A percentile compares a stretch with the other conserved stretches of the same genome.
phyloP scores from a whole-genome alignment of 2,113 vertebrate genomes.

The Paramisgurnus dabryanus region DNA sequence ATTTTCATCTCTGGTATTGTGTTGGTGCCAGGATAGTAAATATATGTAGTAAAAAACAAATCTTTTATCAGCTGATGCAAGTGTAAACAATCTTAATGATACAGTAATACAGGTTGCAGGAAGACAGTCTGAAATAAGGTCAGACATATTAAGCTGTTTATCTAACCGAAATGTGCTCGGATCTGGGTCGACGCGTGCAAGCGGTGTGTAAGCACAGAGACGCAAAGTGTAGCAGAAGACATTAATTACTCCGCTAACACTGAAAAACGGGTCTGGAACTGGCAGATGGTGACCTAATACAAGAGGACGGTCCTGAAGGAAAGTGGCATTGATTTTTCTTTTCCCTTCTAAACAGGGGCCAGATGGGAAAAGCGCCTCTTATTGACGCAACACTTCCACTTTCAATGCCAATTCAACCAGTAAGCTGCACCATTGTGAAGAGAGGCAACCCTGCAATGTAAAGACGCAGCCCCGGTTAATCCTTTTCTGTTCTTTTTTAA shows the following conservation, averaged over 20 bases:
- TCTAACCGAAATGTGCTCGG: slow-evolving; percentile 6
- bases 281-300: slow-evolving; percentile 56
- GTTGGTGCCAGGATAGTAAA: no score
- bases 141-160: slow-evolving; percentile 12
- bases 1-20: no score
- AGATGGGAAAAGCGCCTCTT: slow-evolving; percentile 54
- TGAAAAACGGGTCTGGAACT: slow-evolving; percentile 11
- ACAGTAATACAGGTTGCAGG: background rate
- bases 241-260: slow-evolving; percentile 36
- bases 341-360: slow-evolving; percentile 35
- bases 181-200: slow-evolving; percentile 1
- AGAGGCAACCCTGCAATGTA: slow-evolving; percentile 15
- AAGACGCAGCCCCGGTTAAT: background rate
- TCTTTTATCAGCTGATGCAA: no score
- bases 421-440: slow-evolving; percentile 16
- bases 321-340: slow-evolving; percentile 49
- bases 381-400: slow-evolving; percentile 48
- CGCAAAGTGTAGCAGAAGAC: slow-evolving; percentile 13
- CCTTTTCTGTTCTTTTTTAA: background rate
- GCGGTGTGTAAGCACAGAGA: slow-evolving; percentile 17
- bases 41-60: no score
- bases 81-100: background rate
- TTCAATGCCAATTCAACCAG: slow-evolving; percentile 23
- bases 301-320: slow-evolving; percentile 36
- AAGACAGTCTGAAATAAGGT: slow-evolving; percentile 11